Conservation (phyloP, 2,797 vertebrate species). For the Helarctos malayanus region DNA sequence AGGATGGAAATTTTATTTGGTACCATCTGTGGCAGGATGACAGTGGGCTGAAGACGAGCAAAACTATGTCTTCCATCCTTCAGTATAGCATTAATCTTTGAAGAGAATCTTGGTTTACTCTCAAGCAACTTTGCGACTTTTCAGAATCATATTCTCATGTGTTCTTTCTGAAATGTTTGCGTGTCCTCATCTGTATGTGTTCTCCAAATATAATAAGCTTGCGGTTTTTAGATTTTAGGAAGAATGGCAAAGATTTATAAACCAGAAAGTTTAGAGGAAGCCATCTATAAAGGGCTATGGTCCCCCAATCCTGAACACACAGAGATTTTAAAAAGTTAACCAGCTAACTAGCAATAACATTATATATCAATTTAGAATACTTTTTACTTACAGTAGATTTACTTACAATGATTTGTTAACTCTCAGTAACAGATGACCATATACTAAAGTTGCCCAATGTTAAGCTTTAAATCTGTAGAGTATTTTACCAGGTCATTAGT, state of each 20-base stretch:
- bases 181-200: not conserved
- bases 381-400: not conserved
- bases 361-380: not conserved
- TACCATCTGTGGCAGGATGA: slow-evolving; percentile 41
- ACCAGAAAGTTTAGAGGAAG: not conserved
- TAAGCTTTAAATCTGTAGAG: not conserved
- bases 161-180: not conserved
- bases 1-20: slow-evolving; percentile 40
- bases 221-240: not conserved
- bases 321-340: slow-evolving; percentile 35
- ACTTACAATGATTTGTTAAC: not conserved
- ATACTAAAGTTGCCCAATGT: not conserved
- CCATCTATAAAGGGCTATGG: not conserved
- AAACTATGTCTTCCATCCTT: not conserved
- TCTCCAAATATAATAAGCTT: not conserved
- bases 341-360: not conserved
- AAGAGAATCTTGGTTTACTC: not conserved
- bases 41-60: slow-evolving; percentile 15
- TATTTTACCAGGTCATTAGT: not conserved
- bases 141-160: not conserved
- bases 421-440: not conserved
- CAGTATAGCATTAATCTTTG: not conserved
- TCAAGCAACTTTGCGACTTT: slow-evolving; percentile 19
- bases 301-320: not conserved
- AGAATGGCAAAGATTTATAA: not conserved